A percentile compares a stretch with the other conserved stretches of the same genome.
Conservation (phyloP, 1,140 invertebrate species). For the Belonocnema kinseyi region DNA sequence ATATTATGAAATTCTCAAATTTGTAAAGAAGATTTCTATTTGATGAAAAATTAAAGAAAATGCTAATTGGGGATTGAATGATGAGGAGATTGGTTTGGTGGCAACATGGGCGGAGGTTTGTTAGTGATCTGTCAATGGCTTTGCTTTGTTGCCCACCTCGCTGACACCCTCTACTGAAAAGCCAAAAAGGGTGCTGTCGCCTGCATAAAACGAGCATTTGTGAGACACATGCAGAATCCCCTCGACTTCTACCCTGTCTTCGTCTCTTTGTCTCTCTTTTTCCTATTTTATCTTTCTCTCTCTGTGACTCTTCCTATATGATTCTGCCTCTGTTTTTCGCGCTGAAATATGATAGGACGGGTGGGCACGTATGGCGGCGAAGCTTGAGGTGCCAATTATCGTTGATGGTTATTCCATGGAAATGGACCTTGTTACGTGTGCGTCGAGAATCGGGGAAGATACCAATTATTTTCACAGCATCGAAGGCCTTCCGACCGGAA, state of each 20-base stretch:
- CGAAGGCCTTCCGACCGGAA: conserved; percentile 56
- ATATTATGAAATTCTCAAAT: too few relatives aligned
- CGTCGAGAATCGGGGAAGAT: conserved; percentile 68
- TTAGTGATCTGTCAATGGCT: conserved; percentile 69
- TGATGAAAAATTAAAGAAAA: too few relatives aligned
- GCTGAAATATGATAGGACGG: conserved; percentile 74
- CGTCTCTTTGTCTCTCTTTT: conserved; percentile 54
- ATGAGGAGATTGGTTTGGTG: conserved; percentile 28
- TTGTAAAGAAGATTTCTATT: too few relatives aligned
- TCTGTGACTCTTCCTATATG: conserved; percentile 48
- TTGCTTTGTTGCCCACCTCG: conserved; percentile 68
- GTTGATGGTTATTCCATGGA: conserved; percentile 76
- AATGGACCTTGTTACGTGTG: conserved; percentile 73
- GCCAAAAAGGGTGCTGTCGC: conserved; percentile 64
- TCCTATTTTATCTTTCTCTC: conserved; percentile 47
- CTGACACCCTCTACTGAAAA: conserved; percentile 55
- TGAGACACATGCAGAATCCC: conserved; percentile 60
- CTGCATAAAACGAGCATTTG: conserved; percentile 67
- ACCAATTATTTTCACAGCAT: conserved; percentile 73
- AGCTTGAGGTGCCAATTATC: conserved; percentile 73
- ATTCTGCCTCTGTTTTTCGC: conserved; percentile 47
- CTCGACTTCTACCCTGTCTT: conserved; percentile 42
- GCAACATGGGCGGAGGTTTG: conserved; percentile 55
- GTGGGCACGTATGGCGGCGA: conserved; percentile 53
- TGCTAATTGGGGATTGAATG: background rate